These are phyloP conservation scores for Stichopus chloronotus DNA, from an alignment of 35 echinoderm and acorn worm species.

Conservation along the genomic window DNA sequence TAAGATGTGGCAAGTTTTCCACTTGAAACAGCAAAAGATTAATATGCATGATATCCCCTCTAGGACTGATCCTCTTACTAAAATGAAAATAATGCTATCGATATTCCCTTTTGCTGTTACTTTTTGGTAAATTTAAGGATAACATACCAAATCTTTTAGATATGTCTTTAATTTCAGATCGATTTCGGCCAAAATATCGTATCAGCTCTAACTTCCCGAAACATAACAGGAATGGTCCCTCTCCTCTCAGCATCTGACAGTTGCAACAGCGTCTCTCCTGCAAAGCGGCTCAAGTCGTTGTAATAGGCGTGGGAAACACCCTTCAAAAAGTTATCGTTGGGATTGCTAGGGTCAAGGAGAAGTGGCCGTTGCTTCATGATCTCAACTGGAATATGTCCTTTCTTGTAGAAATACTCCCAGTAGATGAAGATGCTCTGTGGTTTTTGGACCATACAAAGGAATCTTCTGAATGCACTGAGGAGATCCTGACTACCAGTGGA, in stretches of 20 bases:
- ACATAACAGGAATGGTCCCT: background rate
- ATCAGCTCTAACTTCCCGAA: background rate
- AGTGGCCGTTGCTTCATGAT: background rate
- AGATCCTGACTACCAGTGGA: background rate
- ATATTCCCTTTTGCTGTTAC: too few species aligned
- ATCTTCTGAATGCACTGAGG: conserved; percentile 2
- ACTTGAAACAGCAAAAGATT: too few species aligned
- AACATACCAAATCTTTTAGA: too few species aligned
- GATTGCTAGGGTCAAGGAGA: conserved; percentile 31
- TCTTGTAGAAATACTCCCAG: background rate
- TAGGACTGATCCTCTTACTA: too few species aligned
- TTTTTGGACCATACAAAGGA: background rate
- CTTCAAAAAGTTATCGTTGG: conserved; percentile 12
- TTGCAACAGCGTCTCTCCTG: background rate
- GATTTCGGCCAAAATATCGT: background rate
- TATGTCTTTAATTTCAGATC: background rate
- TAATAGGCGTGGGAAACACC: background rate
- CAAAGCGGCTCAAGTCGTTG: background rate
- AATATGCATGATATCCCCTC: too few species aligned
- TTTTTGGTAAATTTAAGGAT: too few species aligned
- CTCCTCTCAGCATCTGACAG: background rate
- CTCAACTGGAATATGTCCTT: background rate
- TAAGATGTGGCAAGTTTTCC: too few species aligned
- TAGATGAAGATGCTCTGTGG: background rate
- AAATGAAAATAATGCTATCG: too few species aligned